Base-by-base conservation (phyloP, 1,140 invertebrate species). In the Pogonomyrmex barbatus region DNA sequence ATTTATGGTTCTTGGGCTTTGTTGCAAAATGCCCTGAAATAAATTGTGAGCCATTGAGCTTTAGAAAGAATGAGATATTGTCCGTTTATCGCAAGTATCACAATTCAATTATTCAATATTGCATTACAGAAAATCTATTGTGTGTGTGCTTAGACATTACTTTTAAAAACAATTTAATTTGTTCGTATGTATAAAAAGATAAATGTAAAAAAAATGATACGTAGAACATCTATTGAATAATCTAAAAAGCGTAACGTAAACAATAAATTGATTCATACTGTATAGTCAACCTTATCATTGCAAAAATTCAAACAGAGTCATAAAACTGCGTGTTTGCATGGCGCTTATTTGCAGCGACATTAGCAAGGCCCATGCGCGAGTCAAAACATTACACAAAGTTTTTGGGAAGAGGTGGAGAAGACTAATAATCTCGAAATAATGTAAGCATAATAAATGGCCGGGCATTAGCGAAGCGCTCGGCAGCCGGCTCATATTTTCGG, bases 371-470 rank as follows among this genome's bases (percentile, higher is more conserved):
- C 54, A 71, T 75, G 86, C 90, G 78, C 86, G 89, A 92, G 90
- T 91, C 88, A 91, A 93, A 92, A 94, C 86, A 93, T 92, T 91
- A 91, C 88, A 86, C 90, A 91, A 92, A 91, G 91, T 92, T 92
- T 93, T 91, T 92, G 87, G 85, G 75, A 91, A 90, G 86, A 86
- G 89, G 89, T 86, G 87, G 88, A 91, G 89, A 93, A 93, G 93
- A 94, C 92, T 94, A 94, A 94, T 95, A 95, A 94, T 94, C 93
- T 93, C 90, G 92, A 94, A 95, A 95, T 94, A 94, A 95, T 94
- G 92, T 94, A 94, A 94, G 93, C 92, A 91, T 94, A 94, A 95
- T 94, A 94, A 94, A 95, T 94, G 94, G 91, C 84, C 78, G 85
- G 85, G 92, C 94, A 94, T 94, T 94, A 94, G 93, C 93, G 93